Base-by-base conservation (phyloP, 2,797 vertebrate genomes). In the Enoplosus armatus region DNA sequence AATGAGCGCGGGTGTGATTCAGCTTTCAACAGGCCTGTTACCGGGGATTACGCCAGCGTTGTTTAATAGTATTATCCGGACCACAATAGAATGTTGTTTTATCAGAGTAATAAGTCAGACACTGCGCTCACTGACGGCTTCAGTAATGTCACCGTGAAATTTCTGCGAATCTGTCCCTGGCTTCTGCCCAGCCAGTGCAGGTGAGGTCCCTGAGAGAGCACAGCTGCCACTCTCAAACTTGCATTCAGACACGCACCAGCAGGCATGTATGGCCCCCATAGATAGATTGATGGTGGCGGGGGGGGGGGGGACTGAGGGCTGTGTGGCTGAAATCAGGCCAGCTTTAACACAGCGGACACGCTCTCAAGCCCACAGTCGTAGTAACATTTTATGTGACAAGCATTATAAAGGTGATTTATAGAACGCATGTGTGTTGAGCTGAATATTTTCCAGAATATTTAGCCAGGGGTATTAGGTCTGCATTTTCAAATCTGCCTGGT, bases 341-440 rank as follows among this genome's bases (percentile, higher is more conserved):
- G 84, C 79, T 85, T 85, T 92, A 93, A 91, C 92, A 87, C 74
- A 74, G 79, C 75, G 41, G 93, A 94, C 91, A 93, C 82, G 87
- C 90, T 91, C 90, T 89, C 89, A 64, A 90, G 89, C 91, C 88
- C 90, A 83, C 86, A 89, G 91, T 93, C 89, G 70, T 84, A 93
- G 92, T 91, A 95, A 94, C 93, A 92, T 93, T 95, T 95, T 93
- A 94, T 93, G 90, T 94, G 95, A 95, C 95, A 95, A 94, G 93
- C 94, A 94, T 93, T 94, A 93, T 95, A 94, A 95, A 95, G 92
- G 87, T 93, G 94, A 95, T 96, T 95, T 94, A 95, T 94, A 55
- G 88, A 83, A 83, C 73, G 85, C 94, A 95, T 94, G 91, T 94
- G 94, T 93, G 92, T 92, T 75, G 83, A 75, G 72, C 80, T 78